A percentile compares a stretch with the other conserved stretches of the same genome.
Evolutionary conservation across 1,140 invertebrate genomes (phyloP).

Genomic region (Zaprionus davidi): DNA sequence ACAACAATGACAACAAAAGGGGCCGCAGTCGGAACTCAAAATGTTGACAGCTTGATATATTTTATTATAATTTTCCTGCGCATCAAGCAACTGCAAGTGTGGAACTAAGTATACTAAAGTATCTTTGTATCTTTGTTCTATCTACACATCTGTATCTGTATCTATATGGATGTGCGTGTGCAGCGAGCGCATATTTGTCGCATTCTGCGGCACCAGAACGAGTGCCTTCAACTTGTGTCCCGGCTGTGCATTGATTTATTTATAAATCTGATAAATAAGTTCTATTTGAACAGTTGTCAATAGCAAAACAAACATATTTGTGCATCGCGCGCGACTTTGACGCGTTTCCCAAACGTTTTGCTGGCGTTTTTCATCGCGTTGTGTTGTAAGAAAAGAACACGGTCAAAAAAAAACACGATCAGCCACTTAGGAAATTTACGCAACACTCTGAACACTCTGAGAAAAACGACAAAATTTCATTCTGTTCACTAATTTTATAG

Average conservation of each 20-base stretch:
- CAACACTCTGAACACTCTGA: background rate
- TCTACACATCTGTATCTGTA: conserved; percentile 21
- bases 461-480: background rate
- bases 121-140: conserved; percentile 14
- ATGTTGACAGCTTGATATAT: conserved; percentile 81
- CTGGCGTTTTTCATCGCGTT: conserved; percentile 17
- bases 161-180: conserved; percentile 17
- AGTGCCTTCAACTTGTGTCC: conserved; percentile 16
- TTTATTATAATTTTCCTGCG: conserved; percentile 76
- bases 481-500: background rate
- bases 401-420: background rate
- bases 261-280: conserved; percentile 68
- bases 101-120: conserved; percentile 28
- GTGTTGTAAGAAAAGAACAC: background rate
- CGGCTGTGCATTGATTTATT: conserved; percentile 75
- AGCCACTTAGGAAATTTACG: background rate
- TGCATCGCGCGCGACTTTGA: background rate
- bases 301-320: conserved; percentile 57
- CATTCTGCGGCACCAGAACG: conserved; percentile 48
- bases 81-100: conserved; percentile 40
- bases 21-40: conserved; percentile 67
- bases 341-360: conserved; percentile 34
- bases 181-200: conserved; percentile 51
- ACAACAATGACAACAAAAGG: conserved; percentile 63
- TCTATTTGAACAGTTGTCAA: conserved; percentile 65